Conservation (phyloP, 2,797 vertebrate genomes). For the Molossus molossus region DNA sequence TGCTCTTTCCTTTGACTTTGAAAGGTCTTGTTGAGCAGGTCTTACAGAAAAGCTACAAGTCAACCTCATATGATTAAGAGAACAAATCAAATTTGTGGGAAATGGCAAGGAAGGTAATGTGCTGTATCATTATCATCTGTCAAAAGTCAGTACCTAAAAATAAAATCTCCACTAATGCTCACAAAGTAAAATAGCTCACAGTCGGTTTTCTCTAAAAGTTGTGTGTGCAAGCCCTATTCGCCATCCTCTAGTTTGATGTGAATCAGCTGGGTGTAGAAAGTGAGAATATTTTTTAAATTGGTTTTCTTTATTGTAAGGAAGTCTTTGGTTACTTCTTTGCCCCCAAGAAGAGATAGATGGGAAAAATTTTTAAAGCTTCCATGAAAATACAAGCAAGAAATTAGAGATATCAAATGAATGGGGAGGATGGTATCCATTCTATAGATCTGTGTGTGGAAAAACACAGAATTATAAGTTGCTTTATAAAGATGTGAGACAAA, state of each 20-base stretch:
- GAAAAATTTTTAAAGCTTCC: not conserved
- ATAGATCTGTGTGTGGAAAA: not conserved
- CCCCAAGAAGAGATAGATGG: not conserved
- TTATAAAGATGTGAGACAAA: not conserved
- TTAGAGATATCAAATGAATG: not conserved
- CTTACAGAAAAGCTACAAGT: constrained; percentile 1
- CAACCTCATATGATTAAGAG: not conserved
- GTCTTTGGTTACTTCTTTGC: not conserved
- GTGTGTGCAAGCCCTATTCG: not conserved
- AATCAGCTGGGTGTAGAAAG: not conserved
- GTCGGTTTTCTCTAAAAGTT: not conserved
- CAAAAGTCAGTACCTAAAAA: constrained; percentile 59
- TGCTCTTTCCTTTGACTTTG: not conserved
- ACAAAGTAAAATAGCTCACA: not conserved
- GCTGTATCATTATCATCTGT: not conserved
- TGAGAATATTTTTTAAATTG: not conserved
- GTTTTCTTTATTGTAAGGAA: constrained; percentile 16
- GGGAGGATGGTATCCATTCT: not conserved
- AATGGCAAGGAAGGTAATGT: not conserved
- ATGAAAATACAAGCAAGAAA: constrained; percentile 35
- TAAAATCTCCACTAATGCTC: not conserved
- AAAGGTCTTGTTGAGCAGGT: constrained; percentile 8
- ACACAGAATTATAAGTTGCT: not conserved
- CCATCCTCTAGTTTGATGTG: not conserved
- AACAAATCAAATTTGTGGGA: not conserved